Base-by-base conservation (phyloP, 92 coral and sea anemone genomes). In the Actinernus sp. region DNA sequence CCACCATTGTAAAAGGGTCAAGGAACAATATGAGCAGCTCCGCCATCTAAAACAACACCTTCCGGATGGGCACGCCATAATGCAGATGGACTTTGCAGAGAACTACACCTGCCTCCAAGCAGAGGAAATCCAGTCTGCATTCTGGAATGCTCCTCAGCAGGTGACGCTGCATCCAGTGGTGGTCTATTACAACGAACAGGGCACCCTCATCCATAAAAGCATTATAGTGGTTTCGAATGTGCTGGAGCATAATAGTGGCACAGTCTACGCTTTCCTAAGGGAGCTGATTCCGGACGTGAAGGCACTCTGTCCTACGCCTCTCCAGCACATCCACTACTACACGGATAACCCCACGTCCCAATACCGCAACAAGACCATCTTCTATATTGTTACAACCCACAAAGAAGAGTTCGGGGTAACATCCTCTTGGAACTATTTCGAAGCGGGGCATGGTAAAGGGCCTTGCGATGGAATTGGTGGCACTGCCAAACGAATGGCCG, bases 111-210 rank as follows among this genome's bases (percentile, higher is more conserved):
- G 68, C 59, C 76, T 65, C 54, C 51, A 43, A 44, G 2, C 21
- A 1, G 61, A 66, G 27, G 84, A 83, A 31, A 58, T 82, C 1
- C 73, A 82, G 65, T 73, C 82, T 12, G 88, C 83, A 11, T 44
- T 65, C 71, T 83, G 83, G 79, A 67, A 83, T 36, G 44, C 21
- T 43, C 66, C 73, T 2, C 45, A 80, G 48, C 71, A 71, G 87
- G 74, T 62, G 24, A 71, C 75, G 7, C 74, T 74, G 49, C 73
- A 74, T 27, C 76, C 83, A 3, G 57, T 65, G 8, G 68, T 65
- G 8, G 55, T 65, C 4, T 76, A 76, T 46, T 76, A 54, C 78
- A 56, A 46, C 13, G 53, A 55, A 10, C 17, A 69, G 10, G 26
- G 31, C 16, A 31, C 19, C 29, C 47, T 71, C 16, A 44, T 14